Evolutionary conservation across 2,888 invertebrate species (phyloP).

Genomic region (Seladonia tumulorum): DNA sequence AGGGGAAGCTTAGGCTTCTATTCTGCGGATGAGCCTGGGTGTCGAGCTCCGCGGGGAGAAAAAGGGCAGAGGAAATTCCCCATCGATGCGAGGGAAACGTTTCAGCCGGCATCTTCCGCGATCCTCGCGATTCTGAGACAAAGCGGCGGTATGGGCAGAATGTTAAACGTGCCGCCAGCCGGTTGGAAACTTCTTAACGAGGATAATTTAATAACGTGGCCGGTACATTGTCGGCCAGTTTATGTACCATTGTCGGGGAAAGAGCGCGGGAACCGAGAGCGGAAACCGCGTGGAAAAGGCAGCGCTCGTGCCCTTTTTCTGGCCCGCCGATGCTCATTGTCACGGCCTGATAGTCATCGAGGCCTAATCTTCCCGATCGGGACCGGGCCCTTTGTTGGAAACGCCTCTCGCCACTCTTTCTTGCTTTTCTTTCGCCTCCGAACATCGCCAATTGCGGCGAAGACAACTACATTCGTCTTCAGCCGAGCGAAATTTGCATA

Average conservation of each 20-base stretch:
- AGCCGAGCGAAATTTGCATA: neutral
- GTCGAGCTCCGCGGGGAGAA: neutral
- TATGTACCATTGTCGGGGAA: constrained; percentile 52
- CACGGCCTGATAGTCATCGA: constrained; percentile 48
- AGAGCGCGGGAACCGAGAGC: constrained; percentile 45
- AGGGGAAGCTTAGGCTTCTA: neutral
- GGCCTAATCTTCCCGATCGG: constrained; percentile 27
- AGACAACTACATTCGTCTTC: constrained; percentile 1
- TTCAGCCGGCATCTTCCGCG: constrained; percentile 9
- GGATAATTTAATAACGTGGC: constrained; percentile 56
- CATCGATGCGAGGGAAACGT: constrained; percentile 31
- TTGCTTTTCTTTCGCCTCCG: neutral
- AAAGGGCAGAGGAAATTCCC: constrained; percentile 26
- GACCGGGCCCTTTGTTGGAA: neutral
- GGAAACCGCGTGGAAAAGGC: constrained; percentile 36
- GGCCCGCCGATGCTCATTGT: constrained; percentile 32
- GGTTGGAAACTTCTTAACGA: constrained; percentile 51
- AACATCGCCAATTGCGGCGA: neutral
- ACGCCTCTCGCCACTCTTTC: neutral
- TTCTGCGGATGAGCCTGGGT: neutral
- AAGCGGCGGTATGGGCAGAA: constrained; percentile 50
- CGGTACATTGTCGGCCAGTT: constrained; percentile 37
- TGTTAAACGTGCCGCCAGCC: constrained; percentile 44
- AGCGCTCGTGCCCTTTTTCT: constrained; percentile 50
- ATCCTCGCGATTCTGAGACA: constrained; percentile 26